Conservation (phyloP, 2,888 invertebrate species). For the Icerya purchasi region DNA sequence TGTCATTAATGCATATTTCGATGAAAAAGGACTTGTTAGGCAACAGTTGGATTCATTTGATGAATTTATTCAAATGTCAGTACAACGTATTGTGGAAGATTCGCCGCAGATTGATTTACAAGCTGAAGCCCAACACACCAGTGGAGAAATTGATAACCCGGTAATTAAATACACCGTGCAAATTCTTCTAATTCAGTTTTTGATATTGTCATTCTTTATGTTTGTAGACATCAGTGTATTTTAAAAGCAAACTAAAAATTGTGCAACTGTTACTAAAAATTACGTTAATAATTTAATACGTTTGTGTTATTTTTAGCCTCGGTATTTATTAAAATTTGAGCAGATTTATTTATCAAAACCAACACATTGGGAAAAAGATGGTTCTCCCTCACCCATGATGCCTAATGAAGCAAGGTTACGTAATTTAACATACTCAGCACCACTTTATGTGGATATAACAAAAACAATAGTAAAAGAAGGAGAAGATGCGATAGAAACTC, state of each 20-base stretch:
- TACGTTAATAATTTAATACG: too few species aligned
- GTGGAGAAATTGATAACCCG: slow-evolving; percentile 77
- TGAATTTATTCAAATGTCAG: slow-evolving; percentile 99
- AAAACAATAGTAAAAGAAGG: slow-evolving; percentile 85
- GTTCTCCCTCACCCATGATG: slow-evolving; percentile 98
- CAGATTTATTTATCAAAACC: slow-evolving; percentile 98
- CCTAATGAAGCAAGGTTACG: slow-evolving; percentile 95
- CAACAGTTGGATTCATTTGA: slow-evolving; percentile 99
- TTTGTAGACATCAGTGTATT: background rate
- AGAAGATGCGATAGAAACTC: slow-evolving; percentile 60
- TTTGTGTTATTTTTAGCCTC: slow-evolving; percentile 39
- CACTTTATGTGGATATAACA: slow-evolving; percentile 94
- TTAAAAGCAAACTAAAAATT: too few species aligned
- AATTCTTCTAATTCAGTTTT: background rate
- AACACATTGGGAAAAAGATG: slow-evolving; percentile 99
- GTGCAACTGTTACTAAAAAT: too few species aligned
- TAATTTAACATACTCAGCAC: slow-evolving; percentile 94
- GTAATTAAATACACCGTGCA: slow-evolving; percentile 24
- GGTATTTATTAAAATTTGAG: slow-evolving; percentile 87
- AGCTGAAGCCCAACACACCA: slow-evolving; percentile 91
- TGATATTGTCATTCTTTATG: slow-evolving; percentile 2
- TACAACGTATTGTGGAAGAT: slow-evolving; percentile 97
- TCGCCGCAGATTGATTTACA: slow-evolving; percentile 92
- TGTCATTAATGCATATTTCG: slow-evolving; percentile 98
- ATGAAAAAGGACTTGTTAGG: slow-evolving; percentile 96